Conservation (phyloP, 2,797 vertebrate genomes). For the Gymnodraco acuticeps region DNA sequence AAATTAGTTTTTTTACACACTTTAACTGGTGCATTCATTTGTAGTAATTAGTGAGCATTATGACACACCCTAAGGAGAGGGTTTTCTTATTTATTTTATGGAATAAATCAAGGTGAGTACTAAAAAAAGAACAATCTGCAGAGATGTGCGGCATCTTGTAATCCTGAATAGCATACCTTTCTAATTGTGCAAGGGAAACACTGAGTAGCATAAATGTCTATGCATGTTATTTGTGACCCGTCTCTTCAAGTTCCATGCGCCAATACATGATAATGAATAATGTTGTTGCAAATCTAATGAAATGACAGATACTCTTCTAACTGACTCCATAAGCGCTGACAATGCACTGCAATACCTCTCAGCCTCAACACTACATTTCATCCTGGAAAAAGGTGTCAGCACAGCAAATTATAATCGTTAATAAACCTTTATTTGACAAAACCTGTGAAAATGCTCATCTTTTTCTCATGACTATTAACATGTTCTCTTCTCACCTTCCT, state of each 20-base stretch:
- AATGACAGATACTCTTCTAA: slow-evolving; percentile 74
- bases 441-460: slow-evolving; percentile 66
- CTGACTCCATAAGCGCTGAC: slow-evolving; percentile 72
- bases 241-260: slow-evolving; percentile 58
- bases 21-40: slow-evolving; percentile 57
- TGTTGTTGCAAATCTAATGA: slow-evolving; percentile 70
- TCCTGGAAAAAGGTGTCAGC: slow-evolving; percentile 71
- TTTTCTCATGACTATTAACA: slow-evolving; percentile 41
- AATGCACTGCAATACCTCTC: slow-evolving; percentile 59
- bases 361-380: slow-evolving; percentile 68
- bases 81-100: slow-evolving; percentile 24
- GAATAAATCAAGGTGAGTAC: slow-evolving; percentile 45
- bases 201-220: slow-evolving; percentile 41
- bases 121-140: neutral
- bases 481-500: slow-evolving; percentile 42
- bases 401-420: slow-evolving; percentile 74
- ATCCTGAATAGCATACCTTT: slow-evolving; percentile 48
- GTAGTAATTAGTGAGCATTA: slow-evolving; percentile 57
- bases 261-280: slow-evolving; percentile 77
- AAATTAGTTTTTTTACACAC: slow-evolving; percentile 50
- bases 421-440: slow-evolving; percentile 77
- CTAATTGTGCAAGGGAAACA: slow-evolving; percentile 39
- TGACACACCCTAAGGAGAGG: slow-evolving; percentile 28
- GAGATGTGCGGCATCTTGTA: slow-evolving; percentile 30
- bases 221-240: slow-evolving; percentile 60